Conservation (phyloP, 2,113 vertebrate genomes). For the Pipa parva region DNA sequence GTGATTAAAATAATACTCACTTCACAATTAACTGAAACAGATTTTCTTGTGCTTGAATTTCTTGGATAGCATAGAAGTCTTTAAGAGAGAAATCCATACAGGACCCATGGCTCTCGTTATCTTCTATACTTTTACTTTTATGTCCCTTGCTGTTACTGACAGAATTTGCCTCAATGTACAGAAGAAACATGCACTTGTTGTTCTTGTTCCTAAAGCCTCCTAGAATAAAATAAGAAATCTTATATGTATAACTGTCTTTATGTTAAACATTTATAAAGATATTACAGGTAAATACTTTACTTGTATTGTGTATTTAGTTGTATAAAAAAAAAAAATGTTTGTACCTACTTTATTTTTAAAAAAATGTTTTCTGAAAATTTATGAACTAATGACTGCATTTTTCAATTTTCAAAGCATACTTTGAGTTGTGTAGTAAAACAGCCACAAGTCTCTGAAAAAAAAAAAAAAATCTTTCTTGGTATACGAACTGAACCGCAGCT, state of each 20-base stretch:
- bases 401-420: too few species aligned
- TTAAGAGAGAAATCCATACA: slow-evolving; percentile 90
- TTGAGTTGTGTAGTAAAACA: too few species aligned
- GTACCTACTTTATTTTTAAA: too few species aligned
- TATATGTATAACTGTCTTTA: background rate
- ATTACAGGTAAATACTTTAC: too few species aligned
- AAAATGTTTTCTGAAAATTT: too few species aligned
- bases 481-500: too few species aligned
- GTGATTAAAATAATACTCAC: slow-evolving; percentile 55
- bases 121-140: slow-evolving; percentile 65
- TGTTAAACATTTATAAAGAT: too few species aligned
- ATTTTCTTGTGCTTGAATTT: slow-evolving; percentile 91
- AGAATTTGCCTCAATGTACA: slow-evolving; percentile 91
- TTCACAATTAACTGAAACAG: slow-evolving; percentile 79
- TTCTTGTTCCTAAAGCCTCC: slow-evolving; percentile 80
- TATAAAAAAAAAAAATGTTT: too few species aligned
- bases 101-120: slow-evolving; percentile 57
- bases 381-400: too few species aligned
- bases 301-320: too few species aligned
- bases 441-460: too few species aligned
- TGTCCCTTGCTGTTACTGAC: slow-evolving; percentile 92
- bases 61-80: slow-evolving; percentile 92
- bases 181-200: slow-evolving; percentile 93
- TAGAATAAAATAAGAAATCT: slow-evolving; percentile 49
- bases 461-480: too few species aligned